A percentile compares a stretch with the other conserved stretches of the same genome.
Evolutionary conservation across 1,140 invertebrate genomes (phyloP).

Genomic region (Sarcophaga bullata): DNA sequence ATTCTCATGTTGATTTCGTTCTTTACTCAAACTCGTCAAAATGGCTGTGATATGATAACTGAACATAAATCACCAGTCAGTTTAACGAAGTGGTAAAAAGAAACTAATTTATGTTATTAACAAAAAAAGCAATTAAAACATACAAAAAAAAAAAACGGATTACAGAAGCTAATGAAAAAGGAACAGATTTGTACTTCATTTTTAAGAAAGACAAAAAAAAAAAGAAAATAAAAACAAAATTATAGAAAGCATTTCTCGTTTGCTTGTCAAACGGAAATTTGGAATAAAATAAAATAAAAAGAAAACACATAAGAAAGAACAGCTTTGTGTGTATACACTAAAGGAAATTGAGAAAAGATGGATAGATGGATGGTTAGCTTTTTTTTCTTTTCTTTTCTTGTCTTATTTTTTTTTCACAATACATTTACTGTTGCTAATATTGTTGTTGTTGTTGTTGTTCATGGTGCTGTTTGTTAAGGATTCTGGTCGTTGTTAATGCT

Average conservation of each 20-base stretch:
- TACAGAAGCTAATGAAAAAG: background rate
- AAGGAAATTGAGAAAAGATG: background rate
- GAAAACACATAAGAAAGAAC: background rate
- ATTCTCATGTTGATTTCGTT: slow-evolving; percentile 47
- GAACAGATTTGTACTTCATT: no score
- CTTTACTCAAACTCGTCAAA: slow-evolving; percentile 66
- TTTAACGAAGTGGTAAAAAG: slow-evolving; percentile 65
- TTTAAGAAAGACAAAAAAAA: background rate
- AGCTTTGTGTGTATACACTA: background rate
- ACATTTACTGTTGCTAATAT: no score
- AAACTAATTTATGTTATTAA: slow-evolving; percentile 47
- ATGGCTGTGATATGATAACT: slow-evolving; percentile 65
- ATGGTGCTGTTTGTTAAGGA: background rate
- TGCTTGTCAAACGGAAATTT: background rate
- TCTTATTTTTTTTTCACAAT: background rate
- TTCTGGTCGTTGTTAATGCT: slow-evolving; percentile 22
- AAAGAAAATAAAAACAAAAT: background rate
- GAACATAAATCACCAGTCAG: slow-evolving; percentile 62
- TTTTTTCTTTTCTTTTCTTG: background rate
- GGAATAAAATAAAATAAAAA: background rate
- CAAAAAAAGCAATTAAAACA: background rate
- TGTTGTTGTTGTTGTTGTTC: background rate
- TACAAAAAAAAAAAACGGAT: no score
- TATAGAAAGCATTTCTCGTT: background rate
- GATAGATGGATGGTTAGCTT: background rate